These are phyloP conservation scores for Urocyon cinereoargenteus DNA, from an alignment of 2,797 vertebrate genomes.

Conservation along the genomic window DNA sequence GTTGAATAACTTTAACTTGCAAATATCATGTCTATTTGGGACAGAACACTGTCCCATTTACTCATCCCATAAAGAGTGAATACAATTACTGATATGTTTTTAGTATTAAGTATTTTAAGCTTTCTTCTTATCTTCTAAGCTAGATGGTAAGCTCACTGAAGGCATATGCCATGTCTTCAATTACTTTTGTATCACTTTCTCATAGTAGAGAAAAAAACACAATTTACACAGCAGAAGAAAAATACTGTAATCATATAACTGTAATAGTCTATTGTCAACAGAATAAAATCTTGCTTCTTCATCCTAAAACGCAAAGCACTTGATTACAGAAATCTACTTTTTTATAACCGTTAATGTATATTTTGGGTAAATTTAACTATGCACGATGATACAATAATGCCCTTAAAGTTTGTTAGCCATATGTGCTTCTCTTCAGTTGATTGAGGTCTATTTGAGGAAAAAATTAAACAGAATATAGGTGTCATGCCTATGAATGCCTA, in stretches of 20 bases:
- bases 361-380: background rate
- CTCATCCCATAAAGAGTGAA: background rate
- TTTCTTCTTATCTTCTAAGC: background rate
- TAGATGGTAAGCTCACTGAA: background rate
- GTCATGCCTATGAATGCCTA: background rate
- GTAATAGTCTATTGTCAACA: background rate
- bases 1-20: background rate
- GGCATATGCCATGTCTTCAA: background rate
- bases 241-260: background rate
- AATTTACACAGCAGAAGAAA: background rate
- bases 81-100: background rate
- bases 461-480: background rate
- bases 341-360: background rate
- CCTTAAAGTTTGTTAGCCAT: background rate
- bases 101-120: background rate
- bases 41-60: background rate
- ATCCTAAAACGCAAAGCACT: background rate
- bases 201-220: background rate
- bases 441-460: background rate
- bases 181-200: background rate
- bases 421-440: background rate
- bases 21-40: background rate
- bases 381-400: background rate
- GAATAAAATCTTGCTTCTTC: background rate
- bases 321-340: background rate